Conservation (phyloP, 37 sponge, comb jelly and placozoan genomes). For the Petrosia ficiformis region DNA sequence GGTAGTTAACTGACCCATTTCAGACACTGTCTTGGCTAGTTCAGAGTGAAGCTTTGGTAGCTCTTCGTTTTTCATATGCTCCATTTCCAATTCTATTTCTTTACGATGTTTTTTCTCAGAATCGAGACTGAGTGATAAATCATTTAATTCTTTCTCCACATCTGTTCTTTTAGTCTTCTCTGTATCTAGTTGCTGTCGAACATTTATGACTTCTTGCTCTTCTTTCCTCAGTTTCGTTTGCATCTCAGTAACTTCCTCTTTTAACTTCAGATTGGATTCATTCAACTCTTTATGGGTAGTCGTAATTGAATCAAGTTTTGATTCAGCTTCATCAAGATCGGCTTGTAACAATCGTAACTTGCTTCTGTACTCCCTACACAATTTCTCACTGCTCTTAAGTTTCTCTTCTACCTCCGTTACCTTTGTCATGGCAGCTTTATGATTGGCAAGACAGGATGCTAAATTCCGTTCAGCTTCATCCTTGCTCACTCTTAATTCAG, state of each 20-base stretch:
- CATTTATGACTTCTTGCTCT: constrained; percentile 2
- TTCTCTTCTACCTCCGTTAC: background rate
- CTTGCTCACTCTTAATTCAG: constrained; percentile 14
- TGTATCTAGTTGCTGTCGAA: background rate
- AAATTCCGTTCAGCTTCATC: constrained; percentile 9
- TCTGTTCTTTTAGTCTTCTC: background rate
- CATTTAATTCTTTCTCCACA: background rate
- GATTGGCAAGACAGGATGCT: background rate
- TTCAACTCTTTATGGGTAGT: background rate
- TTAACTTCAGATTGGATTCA: too few species aligned
- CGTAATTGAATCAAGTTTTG: background rate
- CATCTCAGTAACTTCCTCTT: background rate
- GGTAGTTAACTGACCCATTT: background rate
- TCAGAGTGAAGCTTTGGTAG: constrained; percentile 13
- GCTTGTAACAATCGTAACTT: constrained; percentile 10
- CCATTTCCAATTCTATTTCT: background rate
- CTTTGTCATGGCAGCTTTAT: background rate
- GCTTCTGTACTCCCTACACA: background rate
- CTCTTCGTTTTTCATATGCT: background rate
- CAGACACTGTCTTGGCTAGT: background rate
- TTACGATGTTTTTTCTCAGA: constrained; percentile 6
- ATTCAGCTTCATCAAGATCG: constrained; percentile 10
- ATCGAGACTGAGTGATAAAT: constrained; percentile 4
- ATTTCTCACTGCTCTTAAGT: background rate
- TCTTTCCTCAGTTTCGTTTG: background rate